Evolutionary conservation across 30 jellyfish, hydroid and myxozoan genomes (phyloP).

Genomic region (Rhopilema esculentum): DNA sequence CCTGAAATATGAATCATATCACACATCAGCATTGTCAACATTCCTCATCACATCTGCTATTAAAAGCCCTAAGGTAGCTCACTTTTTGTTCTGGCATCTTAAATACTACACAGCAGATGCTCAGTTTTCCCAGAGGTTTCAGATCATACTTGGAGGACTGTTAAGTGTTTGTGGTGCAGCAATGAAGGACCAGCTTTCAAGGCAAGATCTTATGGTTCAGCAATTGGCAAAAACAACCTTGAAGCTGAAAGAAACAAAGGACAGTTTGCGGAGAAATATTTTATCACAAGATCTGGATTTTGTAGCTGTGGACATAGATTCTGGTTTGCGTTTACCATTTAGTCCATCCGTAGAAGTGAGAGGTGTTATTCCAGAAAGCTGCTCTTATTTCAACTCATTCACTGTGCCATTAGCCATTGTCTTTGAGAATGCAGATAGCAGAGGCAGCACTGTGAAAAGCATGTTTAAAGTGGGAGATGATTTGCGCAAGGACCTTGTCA

Average conservation of each 20-base stretch:
- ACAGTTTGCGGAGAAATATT: slow-evolving; percentile 58
- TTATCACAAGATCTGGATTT: slow-evolving; percentile 59
- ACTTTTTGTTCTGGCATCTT: slow-evolving; percentile 92
- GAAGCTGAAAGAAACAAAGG: slow-evolving; percentile 79
- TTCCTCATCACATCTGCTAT: slow-evolving; percentile 75
- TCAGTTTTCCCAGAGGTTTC: slow-evolving; percentile 95
- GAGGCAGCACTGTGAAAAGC: slow-evolving; percentile 72
- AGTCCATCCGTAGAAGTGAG: slow-evolving; percentile 82
- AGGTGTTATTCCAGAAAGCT: slow-evolving; percentile 48
- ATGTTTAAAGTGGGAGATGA: slow-evolving; percentile 98
- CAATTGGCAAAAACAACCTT: slow-evolving; percentile 67
- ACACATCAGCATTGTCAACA: slow-evolving; percentile 89
- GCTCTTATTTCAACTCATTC: slow-evolving; percentile 82
- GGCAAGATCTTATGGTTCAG: slow-evolving; percentile 82
- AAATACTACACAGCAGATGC: slow-evolving; percentile 88
- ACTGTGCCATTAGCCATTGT: slow-evolving; percentile 87
- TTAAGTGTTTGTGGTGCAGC: slow-evolving; percentile 89
- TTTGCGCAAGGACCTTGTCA: slow-evolving; percentile 88
- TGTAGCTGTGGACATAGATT: slow-evolving; percentile 56
- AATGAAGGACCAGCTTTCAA: slow-evolving; percentile 76
- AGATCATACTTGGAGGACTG: slow-evolving; percentile 89
- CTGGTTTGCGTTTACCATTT: slow-evolving; percentile 75
- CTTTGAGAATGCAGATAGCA: slow-evolving; percentile 81
- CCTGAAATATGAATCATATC: slow-evolving; percentile 89
- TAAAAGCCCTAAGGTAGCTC: slow-evolving; percentile 90